Conservation (phyloP, 2,888 invertebrate species). For the Acrobeloides nanus region DNA sequence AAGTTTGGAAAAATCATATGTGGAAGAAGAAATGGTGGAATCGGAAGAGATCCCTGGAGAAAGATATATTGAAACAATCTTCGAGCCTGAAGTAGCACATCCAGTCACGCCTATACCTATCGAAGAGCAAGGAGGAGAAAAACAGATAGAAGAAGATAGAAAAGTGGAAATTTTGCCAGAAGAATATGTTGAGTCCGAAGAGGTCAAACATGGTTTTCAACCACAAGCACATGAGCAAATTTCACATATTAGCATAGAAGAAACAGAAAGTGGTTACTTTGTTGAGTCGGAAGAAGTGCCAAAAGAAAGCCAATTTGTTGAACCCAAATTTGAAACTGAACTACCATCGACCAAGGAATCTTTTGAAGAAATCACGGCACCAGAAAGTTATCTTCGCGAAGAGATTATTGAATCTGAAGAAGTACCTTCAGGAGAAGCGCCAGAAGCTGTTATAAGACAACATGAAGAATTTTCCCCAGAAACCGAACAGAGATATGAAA, state of each 20-base stretch:
- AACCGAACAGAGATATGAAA: neutral
- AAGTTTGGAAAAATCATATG: too few relatives aligned
- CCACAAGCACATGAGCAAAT: neutral
- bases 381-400: neutral
- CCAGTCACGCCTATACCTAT: neutral
- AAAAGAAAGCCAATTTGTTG: neutral
- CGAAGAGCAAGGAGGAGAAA: neutral
- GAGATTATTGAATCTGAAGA: constrained; percentile 1
- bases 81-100: neutral
- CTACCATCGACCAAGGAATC: too few relatives aligned
- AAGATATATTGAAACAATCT: too few relatives aligned
- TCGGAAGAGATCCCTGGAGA: neutral
- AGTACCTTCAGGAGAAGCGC: neutral
- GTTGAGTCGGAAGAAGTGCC: too few relatives aligned
- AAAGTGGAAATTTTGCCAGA: neutral
- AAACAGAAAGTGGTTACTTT: too few relatives aligned
- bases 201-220: neutral
- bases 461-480: neutral
- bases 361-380: neutral
- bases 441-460: neutral
- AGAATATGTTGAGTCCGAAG: neutral
- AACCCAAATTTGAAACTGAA: neutral
- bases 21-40: too few relatives aligned
- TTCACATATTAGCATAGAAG: neutral
- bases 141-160: neutral